phyloP scores from a whole-genome alignment of 1,140 invertebrate genomes.

The Lutraria rhynchaena region DNA sequence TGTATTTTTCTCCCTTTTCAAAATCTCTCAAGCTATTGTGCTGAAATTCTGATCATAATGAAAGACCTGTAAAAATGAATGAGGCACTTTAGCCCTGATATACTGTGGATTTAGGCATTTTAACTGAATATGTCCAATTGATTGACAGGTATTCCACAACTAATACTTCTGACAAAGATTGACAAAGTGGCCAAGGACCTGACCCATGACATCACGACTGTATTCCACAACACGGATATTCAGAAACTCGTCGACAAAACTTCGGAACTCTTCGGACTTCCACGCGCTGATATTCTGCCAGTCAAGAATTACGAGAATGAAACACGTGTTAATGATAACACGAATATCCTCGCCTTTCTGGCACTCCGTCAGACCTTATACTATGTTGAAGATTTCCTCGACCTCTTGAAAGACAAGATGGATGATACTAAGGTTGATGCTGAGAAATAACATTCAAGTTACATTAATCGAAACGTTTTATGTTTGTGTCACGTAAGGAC shows the following conservation, averaged over 20 bases:
- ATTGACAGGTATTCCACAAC: constrained; percentile 39
- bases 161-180: constrained; percentile 50
- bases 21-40: too few species aligned
- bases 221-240: constrained; percentile 13
- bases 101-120: too few species aligned
- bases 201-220: background rate
- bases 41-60: too few species aligned
- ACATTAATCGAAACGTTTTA: too few species aligned
- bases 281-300: constrained; percentile 29
- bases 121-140: too few species aligned
- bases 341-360: constrained; percentile 30
- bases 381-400: constrained; percentile 44
- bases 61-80: too few species aligned
- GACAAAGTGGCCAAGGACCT: constrained; percentile 23
- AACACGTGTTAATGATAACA: constrained; percentile 16
- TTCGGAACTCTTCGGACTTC: constrained; percentile 40
- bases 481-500: too few species aligned
- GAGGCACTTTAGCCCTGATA: too few species aligned
- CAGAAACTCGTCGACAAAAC: constrained; percentile 28
- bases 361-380: constrained; percentile 23
- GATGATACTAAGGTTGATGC: too few species aligned
- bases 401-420: background rate
- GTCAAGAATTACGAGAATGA: constrained; percentile 53
- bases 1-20: too few species aligned
- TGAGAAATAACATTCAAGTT: too few species aligned